A percentile compares a stretch with the other conserved stretches of the same genome.
Conservation (phyloP, 2,797 vertebrate species). For the Rhadinocentrus ornatus region DNA sequence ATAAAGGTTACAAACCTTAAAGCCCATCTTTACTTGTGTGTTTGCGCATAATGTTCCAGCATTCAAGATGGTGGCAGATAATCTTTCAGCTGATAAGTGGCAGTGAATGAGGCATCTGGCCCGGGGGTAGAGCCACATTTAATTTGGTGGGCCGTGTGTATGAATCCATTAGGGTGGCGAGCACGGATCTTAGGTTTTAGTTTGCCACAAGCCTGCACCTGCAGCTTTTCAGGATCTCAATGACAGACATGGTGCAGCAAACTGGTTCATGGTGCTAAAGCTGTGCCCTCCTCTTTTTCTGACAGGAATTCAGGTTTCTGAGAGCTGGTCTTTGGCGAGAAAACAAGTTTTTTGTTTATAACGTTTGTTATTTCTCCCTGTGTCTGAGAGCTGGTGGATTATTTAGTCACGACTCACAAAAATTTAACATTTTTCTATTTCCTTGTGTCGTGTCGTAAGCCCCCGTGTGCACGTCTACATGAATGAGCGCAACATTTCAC, state of each 20-base stretch:
- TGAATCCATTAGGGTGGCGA: constrained; percentile 26
- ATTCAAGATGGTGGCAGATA: constrained; percentile 48
- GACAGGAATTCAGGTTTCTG: constrained; percentile 40
- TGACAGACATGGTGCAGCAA: constrained; percentile 50
- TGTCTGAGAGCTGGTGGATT: too few species aligned
- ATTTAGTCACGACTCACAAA: too few species aligned
- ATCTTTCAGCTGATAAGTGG: constrained; percentile 52
- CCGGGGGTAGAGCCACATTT: constrained; percentile 33
- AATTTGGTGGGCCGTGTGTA: constrained; percentile 11
- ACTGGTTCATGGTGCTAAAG: constrained; percentile 37
- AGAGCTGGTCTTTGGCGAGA: too few species aligned
- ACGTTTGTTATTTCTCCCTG: too few species aligned
- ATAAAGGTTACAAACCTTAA: constrained; percentile 4
- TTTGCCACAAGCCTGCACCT: constrained; percentile 65
- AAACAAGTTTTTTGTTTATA: too few species aligned
- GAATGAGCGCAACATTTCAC: too few species aligned
- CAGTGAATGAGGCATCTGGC: constrained; percentile 61
- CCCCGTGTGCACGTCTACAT: too few species aligned
- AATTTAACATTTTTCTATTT: too few species aligned
- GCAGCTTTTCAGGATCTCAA: constrained; percentile 63
- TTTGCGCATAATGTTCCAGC: constrained; percentile 48
- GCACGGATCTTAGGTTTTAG: constrained; percentile 26
- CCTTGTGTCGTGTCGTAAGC: too few species aligned
- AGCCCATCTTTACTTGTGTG: not conserved
- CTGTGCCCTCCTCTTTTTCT: not conserved